Evolutionary conservation across 1,140 invertebrate genomes (phyloP), one percentile per base, ranked within the genome.

Genomic region (Dreissena polymorpha): DNA sequence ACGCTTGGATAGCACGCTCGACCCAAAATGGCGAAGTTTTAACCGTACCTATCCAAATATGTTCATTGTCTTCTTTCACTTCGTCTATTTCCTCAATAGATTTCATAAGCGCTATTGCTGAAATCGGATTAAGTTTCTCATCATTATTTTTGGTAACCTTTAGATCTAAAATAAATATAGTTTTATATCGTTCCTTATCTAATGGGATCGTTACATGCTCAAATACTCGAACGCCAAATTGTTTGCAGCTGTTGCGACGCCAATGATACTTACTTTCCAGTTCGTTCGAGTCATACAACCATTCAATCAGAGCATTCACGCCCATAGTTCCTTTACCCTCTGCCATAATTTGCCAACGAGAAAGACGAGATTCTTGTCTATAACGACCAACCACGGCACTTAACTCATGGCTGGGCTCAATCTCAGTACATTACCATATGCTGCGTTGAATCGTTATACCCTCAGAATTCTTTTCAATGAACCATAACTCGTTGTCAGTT

Each of bases 361-460:
- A 7, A 18, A 10, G 6, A 51, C n/a, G 18, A 16, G 39, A 29
- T 16, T 16, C 14, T 3, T n/a, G 63, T 29, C 39, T 69, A 25
- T 69, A 68, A 13, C 55, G n/a, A 21, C 50, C 29, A 16, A 16
- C 10, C 27, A 78, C 75, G 29, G 65, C 75, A 23, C 21, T 23
- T 12, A 14, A 21, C 0, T 13, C 53, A 39, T 39, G 39, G 39
- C 39, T 39, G 39, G 3, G 39, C 39, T 39, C 39, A 39, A 39
- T 39, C 39, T 2, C 8, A 39, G 39, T 2, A 8, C 39, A 39
- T 39, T 39, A 5, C 2, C 39, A 8, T 18, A 50, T 78, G 50
- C 75, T 78, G 67, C 64, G 67, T 49, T 78, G 75, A 2, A 78
- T 78, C 23, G 65, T 55, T 2, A 78, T 78, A 18, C 75, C 64